phyloP scores from a whole-genome alignment of 2,113 vertebrate species.

The Corydoras maculifer region DNA sequence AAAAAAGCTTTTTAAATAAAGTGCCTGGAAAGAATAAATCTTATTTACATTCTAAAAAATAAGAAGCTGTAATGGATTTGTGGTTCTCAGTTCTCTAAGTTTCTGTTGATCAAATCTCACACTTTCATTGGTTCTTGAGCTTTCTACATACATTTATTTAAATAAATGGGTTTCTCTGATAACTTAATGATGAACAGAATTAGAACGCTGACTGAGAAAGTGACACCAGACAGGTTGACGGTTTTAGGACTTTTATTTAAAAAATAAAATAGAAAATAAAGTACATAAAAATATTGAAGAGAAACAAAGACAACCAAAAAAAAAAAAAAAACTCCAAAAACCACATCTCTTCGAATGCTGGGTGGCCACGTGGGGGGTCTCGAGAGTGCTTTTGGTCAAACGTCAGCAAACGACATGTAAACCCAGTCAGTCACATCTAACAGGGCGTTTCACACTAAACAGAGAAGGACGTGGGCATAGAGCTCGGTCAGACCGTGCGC shows the following conservation, averaged over 20 bases:
- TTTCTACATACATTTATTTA: no score
- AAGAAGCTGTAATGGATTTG: no score
- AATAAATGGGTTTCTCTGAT: no score
- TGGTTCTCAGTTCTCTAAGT: no score
- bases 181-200: background rate
- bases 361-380: conserved; percentile 50
- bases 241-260: conserved; percentile 95
- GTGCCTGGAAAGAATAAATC: no score
- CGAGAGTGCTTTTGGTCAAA: conserved; percentile 52
- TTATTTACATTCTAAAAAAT: no score
- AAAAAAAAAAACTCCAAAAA: background rate
- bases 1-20: no score
- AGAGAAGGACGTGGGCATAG: conserved; percentile 49
- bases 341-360: conserved; percentile 59
- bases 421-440: conserved; percentile 57
- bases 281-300: conserved; percentile 95
- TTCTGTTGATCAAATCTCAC: no score
- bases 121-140: no score
- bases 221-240: conserved; percentile 29
- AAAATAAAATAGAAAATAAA: conserved; percentile 97
- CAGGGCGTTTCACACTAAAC: conserved; percentile 50
- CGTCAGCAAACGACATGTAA: conserved; percentile 54
- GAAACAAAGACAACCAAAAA: conserved; percentile 47
- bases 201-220: background rate
- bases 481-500: conserved; percentile 5